phyloP scores from a whole-genome alignment of 2,888 invertebrate species.

The Aleiodes alternator region DNA sequence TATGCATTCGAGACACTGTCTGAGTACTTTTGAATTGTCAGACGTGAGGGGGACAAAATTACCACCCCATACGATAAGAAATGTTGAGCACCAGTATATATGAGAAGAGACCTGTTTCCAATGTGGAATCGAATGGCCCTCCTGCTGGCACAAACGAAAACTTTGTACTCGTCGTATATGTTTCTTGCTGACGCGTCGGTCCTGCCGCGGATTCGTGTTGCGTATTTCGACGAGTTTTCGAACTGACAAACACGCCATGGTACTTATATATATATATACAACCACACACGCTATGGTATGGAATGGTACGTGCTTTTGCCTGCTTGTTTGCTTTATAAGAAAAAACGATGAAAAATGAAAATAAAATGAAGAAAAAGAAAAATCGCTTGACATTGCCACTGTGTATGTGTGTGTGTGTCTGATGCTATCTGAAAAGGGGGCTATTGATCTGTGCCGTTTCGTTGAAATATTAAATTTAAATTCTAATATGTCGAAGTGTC shows the following conservation, averaged over 20 bases:
- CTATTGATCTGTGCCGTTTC: constrained; percentile 64
- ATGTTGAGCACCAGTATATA: constrained; percentile 19
- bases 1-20: constrained; percentile 18
- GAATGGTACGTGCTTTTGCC: constrained; percentile 58
- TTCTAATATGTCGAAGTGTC: not conserved
- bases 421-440: constrained; percentile 53
- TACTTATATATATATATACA: constrained; percentile 46
- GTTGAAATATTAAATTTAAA: not conserved
- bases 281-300: constrained; percentile 43
- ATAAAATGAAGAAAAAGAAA: constrained; percentile 60
- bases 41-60: constrained; percentile 32
- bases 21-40: constrained; percentile 31
- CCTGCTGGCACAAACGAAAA: constrained; percentile 43
- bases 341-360: not conserved
- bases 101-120: constrained; percentile 25
- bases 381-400: constrained; percentile 65
- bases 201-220: constrained; percentile 49
- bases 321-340: constrained; percentile 55
- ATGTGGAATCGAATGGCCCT: constrained; percentile 34
- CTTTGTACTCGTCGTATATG: constrained; percentile 39
- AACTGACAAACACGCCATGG: constrained; percentile 54
- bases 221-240: constrained; percentile 54
- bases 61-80: constrained; percentile 43
- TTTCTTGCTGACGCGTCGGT: constrained; percentile 53
- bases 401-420: constrained; percentile 43